Base-by-base conservation (phyloP, 2,797 vertebrate genomes). In the Gymnopithys bicolor region DNA sequence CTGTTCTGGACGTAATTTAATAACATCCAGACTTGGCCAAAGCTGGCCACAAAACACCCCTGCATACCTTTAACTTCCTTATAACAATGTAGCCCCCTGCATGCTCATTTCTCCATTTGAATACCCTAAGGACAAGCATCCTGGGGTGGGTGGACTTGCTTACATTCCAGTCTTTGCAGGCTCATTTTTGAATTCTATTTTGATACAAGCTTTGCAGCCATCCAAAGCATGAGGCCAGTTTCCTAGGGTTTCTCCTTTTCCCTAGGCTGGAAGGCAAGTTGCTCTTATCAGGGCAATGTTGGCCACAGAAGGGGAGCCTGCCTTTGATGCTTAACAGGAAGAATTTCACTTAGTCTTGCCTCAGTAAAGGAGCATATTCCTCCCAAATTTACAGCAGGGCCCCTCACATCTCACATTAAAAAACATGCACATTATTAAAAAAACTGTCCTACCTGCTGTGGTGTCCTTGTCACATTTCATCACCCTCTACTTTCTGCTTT, bases 241-340 rank as follows among this genome's bases (percentile, higher is more conserved):
- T 86, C 66, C 62, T 19, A 22, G n/a, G 22, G 13, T 37, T 88
- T 90, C 25, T 86, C 49, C 14, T 71, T 88, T 66, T 64, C 41
- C 76, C 62, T 53, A 43, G 49, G 66, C 43, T 90, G 73, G 73
- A 94, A 90, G 84, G 24, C 35, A 60, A 91, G 27, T 35, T 75
- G 56, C 0, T 0, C 45, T 46, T 78, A 66, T 0, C 9, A 87
- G 16, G 35, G 22, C 24, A 76, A 66, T 1, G 0, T 6, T 55
- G 56, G 43, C 45, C 32, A 35, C 45, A 14, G 48, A 69, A 94
- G 35, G 17, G 79, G 32, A 86, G 37, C 19, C 56, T 39, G 23
- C 53, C 46, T 77, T 67, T 43, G 32, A 43, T 75, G 24, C 13
- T 84, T 60, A 43, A 60, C 19, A 58, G 24, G 7, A 33, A 86